These are phyloP conservation scores for Cebus imitator DNA, from an alignment of 2,113 vertebrate genomes.

Conservation along the genomic window DNA sequence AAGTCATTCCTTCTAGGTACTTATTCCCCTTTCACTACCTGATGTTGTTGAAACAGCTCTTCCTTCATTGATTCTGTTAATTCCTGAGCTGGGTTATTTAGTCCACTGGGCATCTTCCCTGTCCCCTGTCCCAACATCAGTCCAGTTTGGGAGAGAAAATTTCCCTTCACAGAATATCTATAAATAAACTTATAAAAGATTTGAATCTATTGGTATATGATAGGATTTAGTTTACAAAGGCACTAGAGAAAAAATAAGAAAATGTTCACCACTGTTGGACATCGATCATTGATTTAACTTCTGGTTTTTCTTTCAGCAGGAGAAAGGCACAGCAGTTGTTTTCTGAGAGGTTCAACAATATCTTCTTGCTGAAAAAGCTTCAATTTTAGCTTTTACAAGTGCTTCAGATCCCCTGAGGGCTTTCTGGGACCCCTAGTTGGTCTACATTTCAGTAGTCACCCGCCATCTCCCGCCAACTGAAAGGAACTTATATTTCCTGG, in stretches of 20 bases:
- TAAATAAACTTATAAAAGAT: background rate
- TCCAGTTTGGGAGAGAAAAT: background rate
- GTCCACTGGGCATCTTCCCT: background rate
- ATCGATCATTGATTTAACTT: background rate
- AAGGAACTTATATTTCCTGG: too few species aligned
- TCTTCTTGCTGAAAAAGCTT: background rate
- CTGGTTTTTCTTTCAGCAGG: background rate
- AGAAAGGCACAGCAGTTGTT: background rate
- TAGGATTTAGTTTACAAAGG: background rate
- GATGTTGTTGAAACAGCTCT: background rate
- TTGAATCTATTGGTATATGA: background rate
- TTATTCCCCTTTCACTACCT: background rate
- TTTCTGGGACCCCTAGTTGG: too few species aligned
- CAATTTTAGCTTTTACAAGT: background rate
- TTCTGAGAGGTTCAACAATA: background rate
- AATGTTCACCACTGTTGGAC: background rate
- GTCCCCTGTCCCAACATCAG: background rate
- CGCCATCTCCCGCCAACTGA: too few species aligned
- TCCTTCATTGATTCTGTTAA: background rate
- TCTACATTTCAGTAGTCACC: background rate
- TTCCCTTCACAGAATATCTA: background rate
- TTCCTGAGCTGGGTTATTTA: background rate
- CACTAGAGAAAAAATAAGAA: background rate
- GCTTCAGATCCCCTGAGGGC: background rate
- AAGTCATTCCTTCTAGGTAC: background rate